Evolutionary conservation across 2,888 invertebrate genomes (phyloP).

Genomic region (Enoplolaimus lenunculus): DNA sequence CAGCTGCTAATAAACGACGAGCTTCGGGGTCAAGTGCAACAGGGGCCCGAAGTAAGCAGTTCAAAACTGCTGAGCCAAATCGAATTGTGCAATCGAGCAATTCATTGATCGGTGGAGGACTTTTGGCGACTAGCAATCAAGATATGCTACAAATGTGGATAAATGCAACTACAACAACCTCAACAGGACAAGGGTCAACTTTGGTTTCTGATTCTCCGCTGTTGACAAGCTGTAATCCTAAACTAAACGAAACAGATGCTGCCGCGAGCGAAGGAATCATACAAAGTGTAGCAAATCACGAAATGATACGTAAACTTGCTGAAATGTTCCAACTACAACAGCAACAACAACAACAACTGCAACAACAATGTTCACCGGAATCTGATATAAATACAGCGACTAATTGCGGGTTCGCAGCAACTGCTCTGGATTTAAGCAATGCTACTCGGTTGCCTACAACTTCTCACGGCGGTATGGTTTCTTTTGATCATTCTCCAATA

Average conservation of each 20-base stretch:
- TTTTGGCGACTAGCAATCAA: background rate
- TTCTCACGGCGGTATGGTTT: no score
- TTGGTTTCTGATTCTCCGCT: no score
- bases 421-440: background rate
- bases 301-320: background rate
- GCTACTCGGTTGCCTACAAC: background rate
- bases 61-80: background rate
- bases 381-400: background rate
- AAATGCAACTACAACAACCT: background rate
- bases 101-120: background rate
- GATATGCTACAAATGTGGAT: background rate
- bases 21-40: no score
- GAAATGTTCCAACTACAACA: background rate
- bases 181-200: no score
- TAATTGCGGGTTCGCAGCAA: background rate
- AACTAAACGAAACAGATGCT: no score
- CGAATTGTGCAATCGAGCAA: no score
- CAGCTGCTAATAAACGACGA: no score
- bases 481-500: no score
- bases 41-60: no score
- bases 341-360: conserved; percentile 4
- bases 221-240: no score
- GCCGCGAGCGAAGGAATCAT: no score
- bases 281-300: background rate
- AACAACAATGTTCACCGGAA: conserved; percentile 3